Evolutionary conservation across 2,113 vertebrate species (phyloP).

Genomic region (Morone chrysops): DNA sequence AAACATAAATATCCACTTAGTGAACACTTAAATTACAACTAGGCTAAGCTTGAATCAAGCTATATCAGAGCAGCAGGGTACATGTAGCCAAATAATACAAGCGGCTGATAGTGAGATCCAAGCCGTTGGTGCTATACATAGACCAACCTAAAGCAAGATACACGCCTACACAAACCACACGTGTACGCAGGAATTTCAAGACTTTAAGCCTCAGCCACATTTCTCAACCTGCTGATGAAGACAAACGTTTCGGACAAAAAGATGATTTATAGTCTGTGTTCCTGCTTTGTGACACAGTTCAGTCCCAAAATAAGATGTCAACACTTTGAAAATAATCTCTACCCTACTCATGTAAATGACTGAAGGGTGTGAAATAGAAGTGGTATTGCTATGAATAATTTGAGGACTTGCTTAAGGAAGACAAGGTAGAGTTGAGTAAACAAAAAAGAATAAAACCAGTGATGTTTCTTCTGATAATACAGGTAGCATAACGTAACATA

Average conservation of each 20-base stretch:
- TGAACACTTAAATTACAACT: background rate
- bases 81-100: constrained; percentile 9
- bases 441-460: background rate
- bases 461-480: background rate
- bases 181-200: background rate
- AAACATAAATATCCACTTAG: background rate
- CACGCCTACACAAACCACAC: background rate
- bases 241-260: background rate
- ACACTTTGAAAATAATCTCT: constrained; percentile 10
- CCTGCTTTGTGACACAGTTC: constrained; percentile 16
- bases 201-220: background rate
- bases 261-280: background rate
- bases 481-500: background rate
- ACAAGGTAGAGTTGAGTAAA: background rate
- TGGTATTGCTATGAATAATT: constrained; percentile 1
- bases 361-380: constrained; percentile 3
- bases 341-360: background rate
- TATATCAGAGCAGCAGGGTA: background rate
- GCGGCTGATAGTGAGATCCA: background rate
- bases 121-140: constrained; percentile 15
- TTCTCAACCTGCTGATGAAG: background rate
- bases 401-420: background rate
- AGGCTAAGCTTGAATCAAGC: background rate
- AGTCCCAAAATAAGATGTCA: constrained; percentile 29
- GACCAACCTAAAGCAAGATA: background rate